Evolutionary conservation across 2,888 invertebrate species (phyloP), one percentile per base, ranked within the genome.

Genomic region (Cheilosia soror): DNA sequence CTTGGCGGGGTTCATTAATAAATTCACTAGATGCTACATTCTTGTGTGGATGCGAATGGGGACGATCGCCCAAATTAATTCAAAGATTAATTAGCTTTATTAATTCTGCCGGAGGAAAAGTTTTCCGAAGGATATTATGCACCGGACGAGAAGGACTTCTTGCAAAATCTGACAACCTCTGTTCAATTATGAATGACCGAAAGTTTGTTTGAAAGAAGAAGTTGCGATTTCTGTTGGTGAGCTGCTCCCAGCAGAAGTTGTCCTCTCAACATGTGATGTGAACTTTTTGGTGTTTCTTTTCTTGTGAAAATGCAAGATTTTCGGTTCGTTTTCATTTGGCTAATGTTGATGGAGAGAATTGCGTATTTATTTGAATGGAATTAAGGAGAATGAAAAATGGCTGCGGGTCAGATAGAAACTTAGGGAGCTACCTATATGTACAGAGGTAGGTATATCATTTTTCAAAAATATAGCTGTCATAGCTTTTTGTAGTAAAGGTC

Each of bases 1-100:
- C 60, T 72, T 57, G 37, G 40, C 47, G 42, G 29, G 49, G 71
- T 57, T 71, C 55, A 78, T 78, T 78, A 78, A 78, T 71, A 71
- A 69, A 63, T 78, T 63, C 49, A 71, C 63, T 65, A 20, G 60
- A 27, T 51, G 5, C 15, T 62, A 6, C 25, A 2, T 25, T 20
- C n/a, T 6, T 53, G 51, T 29, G 44, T n/a, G 55, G 44, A 29
- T 20, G 4, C 9, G n/a, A 62, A 37, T 37, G 13, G 60, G 40
- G 60, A 72, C 13, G 65, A 42, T 72, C 71, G 57, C 51, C 72
- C 58, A 65, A 72, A 79, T 79, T 65, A 79, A 79, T 72, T 66
- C 58, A 65, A 65, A 79, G 65, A 79, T 79, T 79, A 79, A 79
- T 79, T 72, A 72, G 53, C 65, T 71, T 79, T 79, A 72, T 72